Evolutionary conservation across 2,888 invertebrate genomes (phyloP).

Genomic region (Sclerodermus sp.): DNA sequence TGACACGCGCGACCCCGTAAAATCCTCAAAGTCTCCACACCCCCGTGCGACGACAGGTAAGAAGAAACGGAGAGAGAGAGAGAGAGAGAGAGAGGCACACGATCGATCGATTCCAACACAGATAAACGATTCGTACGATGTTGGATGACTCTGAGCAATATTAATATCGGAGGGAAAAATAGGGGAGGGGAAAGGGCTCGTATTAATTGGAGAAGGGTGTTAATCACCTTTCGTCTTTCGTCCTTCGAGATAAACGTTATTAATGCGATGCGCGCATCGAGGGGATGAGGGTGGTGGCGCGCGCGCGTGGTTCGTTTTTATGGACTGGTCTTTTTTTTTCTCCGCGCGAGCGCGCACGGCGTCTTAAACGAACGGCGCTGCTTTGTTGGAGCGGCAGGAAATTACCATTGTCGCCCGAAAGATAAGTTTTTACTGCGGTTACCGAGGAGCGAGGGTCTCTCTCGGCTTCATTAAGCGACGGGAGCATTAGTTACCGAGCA

Average conservation of each 20-base stretch:
- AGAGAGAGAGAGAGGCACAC: too few relatives aligned
- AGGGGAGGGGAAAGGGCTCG: not conserved
- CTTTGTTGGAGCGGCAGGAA: constrained; percentile 17
- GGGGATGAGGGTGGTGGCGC: too few relatives aligned
- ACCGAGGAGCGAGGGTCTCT: not conserved
- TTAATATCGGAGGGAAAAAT: too few relatives aligned
- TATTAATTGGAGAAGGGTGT: not conserved
- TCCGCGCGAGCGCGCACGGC: not conserved
- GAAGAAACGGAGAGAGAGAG: too few relatives aligned
- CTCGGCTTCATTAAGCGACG: constrained; percentile 16
- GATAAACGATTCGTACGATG: too few relatives aligned
- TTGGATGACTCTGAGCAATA: too few relatives aligned
- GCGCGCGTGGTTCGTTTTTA: constrained; percentile 2
- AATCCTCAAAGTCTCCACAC: too few relatives aligned
- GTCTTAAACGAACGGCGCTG: not conserved
- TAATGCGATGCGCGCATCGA: constrained; percentile 3
- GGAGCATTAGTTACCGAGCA: constrained; percentile 14
- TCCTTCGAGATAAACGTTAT: constrained; percentile 16
- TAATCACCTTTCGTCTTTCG: constrained; percentile 1
- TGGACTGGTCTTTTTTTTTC: not conserved
- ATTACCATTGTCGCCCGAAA: constrained; percentile 17
- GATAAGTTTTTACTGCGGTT: constrained; percentile 17
- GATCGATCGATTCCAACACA: too few relatives aligned
- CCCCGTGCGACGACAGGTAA: too few relatives aligned
- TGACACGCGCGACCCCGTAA: too few relatives aligned